These are phyloP conservation scores for Brenthis daphne DNA, from an alignment of 2,888 invertebrate genomes.

Conservation along the genomic window DNA sequence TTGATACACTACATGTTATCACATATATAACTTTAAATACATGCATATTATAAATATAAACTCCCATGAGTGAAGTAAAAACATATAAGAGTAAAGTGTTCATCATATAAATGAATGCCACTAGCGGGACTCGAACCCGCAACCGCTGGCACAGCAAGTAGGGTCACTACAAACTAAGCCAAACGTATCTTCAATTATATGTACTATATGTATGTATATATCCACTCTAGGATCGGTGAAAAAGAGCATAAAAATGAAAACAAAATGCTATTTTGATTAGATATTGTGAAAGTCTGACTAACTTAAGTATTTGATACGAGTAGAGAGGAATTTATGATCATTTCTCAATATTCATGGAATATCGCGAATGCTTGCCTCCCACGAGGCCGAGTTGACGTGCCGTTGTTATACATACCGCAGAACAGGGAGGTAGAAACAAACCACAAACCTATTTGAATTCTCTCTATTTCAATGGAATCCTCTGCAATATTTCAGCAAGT, in stretches of 20 bases:
- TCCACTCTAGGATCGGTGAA: neutral
- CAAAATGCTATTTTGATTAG: neutral
- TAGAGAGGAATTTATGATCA: conserved; percentile 64
- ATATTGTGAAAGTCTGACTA: conserved; percentile 10
- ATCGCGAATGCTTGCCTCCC: conserved; percentile 49
- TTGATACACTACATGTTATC: too few species aligned
- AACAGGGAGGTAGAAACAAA: conserved; percentile 62
- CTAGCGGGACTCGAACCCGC: too few species aligned
- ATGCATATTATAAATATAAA: too few species aligned
- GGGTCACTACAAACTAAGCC: too few species aligned
- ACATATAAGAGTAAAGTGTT: too few species aligned
- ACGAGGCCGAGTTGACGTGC: conserved; percentile 48
- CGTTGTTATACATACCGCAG: conserved; percentile 65
- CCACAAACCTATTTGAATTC: conserved; percentile 74
- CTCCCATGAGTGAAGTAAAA: too few species aligned
- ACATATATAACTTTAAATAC: too few species aligned
- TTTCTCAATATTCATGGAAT: conserved; percentile 75
- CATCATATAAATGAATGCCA: too few species aligned
- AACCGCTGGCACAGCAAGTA: too few species aligned
- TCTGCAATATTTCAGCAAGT: conserved; percentile 53
- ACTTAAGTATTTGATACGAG: conserved; percentile 48
- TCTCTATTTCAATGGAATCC: conserved; percentile 53
- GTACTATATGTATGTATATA: neutral
- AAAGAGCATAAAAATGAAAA: too few species aligned
- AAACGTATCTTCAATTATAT: too few species aligned